These are phyloP conservation scores for Sinelater perroti DNA, from an alignment of 2,888 invertebrate genomes.

Conservation along the genomic window DNA sequence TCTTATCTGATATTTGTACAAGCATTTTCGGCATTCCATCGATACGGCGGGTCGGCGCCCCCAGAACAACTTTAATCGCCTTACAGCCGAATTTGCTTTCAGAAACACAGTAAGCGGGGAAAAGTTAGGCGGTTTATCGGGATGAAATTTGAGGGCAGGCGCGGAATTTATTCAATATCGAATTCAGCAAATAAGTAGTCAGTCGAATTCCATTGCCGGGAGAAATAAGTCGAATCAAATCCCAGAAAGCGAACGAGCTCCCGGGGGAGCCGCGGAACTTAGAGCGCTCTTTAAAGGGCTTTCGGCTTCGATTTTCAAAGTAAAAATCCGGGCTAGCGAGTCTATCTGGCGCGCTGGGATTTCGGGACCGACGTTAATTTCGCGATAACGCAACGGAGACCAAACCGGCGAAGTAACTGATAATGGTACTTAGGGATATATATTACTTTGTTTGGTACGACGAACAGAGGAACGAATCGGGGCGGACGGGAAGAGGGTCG, in stretches of 20 bases:
- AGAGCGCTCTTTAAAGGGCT: slow-evolving; percentile 24
- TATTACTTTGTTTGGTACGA: too few relatives aligned
- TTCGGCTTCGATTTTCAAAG: slow-evolving; percentile 24
- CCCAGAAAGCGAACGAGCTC: slow-evolving; percentile 24
- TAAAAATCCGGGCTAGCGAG: slow-evolving; percentile 4
- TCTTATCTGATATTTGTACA: too few relatives aligned
- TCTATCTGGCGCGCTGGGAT: slow-evolving; percentile 17
- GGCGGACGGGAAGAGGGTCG: not conserved
- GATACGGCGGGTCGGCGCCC: too few relatives aligned
- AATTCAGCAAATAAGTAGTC: slow-evolving; percentile 26
- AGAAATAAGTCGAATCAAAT: slow-evolving; percentile 29
- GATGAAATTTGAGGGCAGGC: slow-evolving; percentile 14
- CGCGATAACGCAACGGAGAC: too few relatives aligned
- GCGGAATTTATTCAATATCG: slow-evolving; percentile 25
- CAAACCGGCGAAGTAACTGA: too few relatives aligned
- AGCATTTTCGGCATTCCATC: too few relatives aligned
- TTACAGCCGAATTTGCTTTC: too few relatives aligned
- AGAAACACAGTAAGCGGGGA: not conserved
- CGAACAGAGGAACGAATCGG: too few relatives aligned
- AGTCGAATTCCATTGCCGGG: slow-evolving; percentile 20
- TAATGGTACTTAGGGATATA: too few relatives aligned
- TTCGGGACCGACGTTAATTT: slow-evolving; percentile 18
- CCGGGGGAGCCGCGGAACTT: slow-evolving; percentile 32
- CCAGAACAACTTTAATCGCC: too few relatives aligned
- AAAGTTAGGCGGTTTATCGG: slow-evolving; percentile 2